A percentile compares a stretch with the other conserved stretches of the same genome.
Evolutionary conservation across 2,113 vertebrate genomes (phyloP).

Genomic region (Ondatra zibethicus): DNA sequence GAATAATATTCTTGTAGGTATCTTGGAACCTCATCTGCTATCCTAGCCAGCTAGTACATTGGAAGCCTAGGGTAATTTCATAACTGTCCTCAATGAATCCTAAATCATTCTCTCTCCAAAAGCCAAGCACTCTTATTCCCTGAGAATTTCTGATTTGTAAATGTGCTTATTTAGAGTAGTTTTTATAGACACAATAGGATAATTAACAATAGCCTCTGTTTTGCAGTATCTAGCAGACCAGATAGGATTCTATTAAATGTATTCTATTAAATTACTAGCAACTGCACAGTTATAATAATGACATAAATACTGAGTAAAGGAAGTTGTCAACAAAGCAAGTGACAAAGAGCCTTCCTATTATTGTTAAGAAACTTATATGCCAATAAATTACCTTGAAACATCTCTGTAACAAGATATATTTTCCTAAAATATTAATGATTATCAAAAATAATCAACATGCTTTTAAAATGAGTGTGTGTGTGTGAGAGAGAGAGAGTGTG

Average conservation of each 20-base stretch:
- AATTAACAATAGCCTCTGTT: constrained; percentile 13
- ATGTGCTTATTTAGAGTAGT: background rate
- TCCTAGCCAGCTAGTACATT: background rate
- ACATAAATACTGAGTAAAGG: background rate
- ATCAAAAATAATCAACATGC: background rate
- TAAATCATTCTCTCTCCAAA: background rate
- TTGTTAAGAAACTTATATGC: background rate
- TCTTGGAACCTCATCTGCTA: background rate
- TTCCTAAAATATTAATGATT: background rate
- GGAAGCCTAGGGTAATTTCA: background rate
- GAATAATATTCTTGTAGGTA: background rate
- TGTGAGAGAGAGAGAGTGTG: no score
- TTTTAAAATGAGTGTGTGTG: background rate
- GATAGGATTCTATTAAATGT: background rate
- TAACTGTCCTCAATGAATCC: background rate
- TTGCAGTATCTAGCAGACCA: background rate
- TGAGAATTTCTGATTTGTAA: background rate
- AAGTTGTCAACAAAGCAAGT: background rate
- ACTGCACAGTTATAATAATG: constrained; percentile 1
- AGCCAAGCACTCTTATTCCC: background rate
- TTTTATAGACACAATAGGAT: background rate
- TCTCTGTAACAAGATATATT: background rate
- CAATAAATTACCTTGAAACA: background rate
- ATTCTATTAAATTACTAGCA: constrained; percentile 40
- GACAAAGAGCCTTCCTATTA: background rate